A percentile compares a stretch with the other conserved stretches of the same genome.
Evolutionary conservation across 2,113 vertebrate genomes (phyloP).

Genomic region (Brachyhypopomus occidentalis): DNA sequence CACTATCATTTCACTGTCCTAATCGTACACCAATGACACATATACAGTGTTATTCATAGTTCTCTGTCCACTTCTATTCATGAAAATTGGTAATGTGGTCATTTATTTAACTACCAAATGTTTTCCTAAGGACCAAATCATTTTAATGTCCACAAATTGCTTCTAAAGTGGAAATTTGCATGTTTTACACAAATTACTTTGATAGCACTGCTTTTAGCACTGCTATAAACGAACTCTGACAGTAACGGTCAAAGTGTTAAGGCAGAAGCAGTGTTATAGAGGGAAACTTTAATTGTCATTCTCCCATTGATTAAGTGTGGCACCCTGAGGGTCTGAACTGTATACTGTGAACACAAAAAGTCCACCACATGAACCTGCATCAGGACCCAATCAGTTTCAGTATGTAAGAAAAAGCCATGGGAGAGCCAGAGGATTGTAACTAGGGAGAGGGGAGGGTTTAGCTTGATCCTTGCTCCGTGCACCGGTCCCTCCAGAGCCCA

Average conservation of each 20-base stretch:
- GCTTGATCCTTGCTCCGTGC: slow-evolving; percentile 34
- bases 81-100: neutral
- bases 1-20: slow-evolving; percentile 19
- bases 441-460: slow-evolving; percentile 22
- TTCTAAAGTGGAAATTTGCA: slow-evolving; percentile 18
- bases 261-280: neutral
- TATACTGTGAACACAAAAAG: slow-evolving; percentile 4
- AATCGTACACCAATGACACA: slow-evolving; percentile 29
- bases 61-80: slow-evolving; percentile 3
- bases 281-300: slow-evolving; percentile 16
- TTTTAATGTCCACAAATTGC: slow-evolving; percentile 12
- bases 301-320: neutral
- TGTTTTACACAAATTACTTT: neutral
- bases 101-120: neutral
- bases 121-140: slow-evolving; percentile 17
- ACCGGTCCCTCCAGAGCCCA: neutral
- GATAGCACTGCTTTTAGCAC: slow-evolving; percentile 1
- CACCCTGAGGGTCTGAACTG: neutral
- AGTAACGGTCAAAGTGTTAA: slow-evolving; percentile 18
- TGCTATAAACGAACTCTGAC: slow-evolving; percentile 2
- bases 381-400: slow-evolving; percentile 35
- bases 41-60: slow-evolving; percentile 18
- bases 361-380: slow-evolving; percentile 9
- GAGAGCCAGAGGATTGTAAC: slow-evolving; percentile 22
- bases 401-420: slow-evolving; percentile 31